Base-by-base conservation (phyloP, 2,888 invertebrate genomes). In the Glaucopsyche alexis region DNA sequence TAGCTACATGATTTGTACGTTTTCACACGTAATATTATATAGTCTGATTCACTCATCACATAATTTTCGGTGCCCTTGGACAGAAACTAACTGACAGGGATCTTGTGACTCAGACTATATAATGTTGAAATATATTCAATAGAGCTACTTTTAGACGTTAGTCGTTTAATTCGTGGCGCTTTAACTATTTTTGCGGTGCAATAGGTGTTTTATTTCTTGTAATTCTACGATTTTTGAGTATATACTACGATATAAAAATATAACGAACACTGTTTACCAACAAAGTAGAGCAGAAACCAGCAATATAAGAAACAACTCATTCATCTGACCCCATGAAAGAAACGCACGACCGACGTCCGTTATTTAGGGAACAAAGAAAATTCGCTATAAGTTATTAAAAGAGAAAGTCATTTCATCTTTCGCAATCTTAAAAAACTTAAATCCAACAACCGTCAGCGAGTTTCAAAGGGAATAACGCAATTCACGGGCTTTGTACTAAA, bases 371-470 rank as follows among this genome's bases (percentile, higher is more conserved):
- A 47, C 45, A 69, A 69, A 69, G 69, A 69, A 69, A 69, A 69
- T 47, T 29, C 47, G 49, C 29, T 19, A 69, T 69, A 69, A 49
- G 69, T 47, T 69, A 69, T 69, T 69, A 69, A 67, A 67, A 49
- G 29, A 47, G 42, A 49, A 69, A 69, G 69, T 45, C 47, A 69
- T 69, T 69, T 69, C 49, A 69, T 69, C 69, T 49, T 69, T 8
- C 49, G 14, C 29, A 69, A 69, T 69, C 69, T 69, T 69, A 49
- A 49, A 69, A 69, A 69, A 69, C 69, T 69, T 69, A 69, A 67
- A 69, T 69, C 47, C 49, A 69, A 69, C 69, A 69, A 47, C 45
- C 69, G 49, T 69, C 69, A 47, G 69, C 69, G 45, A 69, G 47
- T 29, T 69, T 29, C 69, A 69, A 69, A 69, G 69, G 49, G 69